Conservation (phyloP, 2,797 vertebrate species). For the Uromys caudimaculatus region DNA sequence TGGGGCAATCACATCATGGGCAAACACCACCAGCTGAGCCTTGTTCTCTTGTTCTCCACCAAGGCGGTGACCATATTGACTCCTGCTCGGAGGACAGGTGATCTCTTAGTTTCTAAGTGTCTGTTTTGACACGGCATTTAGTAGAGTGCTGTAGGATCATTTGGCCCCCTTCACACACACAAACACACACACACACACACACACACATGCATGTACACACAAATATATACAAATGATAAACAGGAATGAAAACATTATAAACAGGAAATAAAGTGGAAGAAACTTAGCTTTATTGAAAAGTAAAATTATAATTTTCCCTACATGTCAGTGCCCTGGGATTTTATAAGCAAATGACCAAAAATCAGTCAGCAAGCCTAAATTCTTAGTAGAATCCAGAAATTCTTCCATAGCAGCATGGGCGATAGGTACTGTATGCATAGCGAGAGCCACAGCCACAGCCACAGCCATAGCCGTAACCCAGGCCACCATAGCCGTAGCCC, state of each 20-base stretch:
- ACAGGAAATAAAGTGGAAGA: neutral
- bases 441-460: neutral
- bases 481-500: neutral
- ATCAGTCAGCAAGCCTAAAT: neutral
- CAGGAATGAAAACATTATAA: neutral
- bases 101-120: neutral
- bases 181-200: too few species aligned
- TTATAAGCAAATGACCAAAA: neutral
- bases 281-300: conserved; percentile 30
- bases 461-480: neutral
- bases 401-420: conserved; percentile 2
- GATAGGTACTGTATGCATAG: neutral
- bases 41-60: too few species aligned
- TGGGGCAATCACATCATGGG: too few species aligned
- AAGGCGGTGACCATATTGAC: too few species aligned
- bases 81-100: too few species aligned
- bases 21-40: too few species aligned
- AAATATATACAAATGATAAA: neutral
- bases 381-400: neutral
- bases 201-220: neutral
- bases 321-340: neutral
- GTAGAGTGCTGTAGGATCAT: neutral
- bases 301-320: neutral
- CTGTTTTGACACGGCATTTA: neutral
- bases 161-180: too few species aligned